phyloP scores from a whole-genome alignment of 2,888 invertebrate species.

The Nebria salina region DNA sequence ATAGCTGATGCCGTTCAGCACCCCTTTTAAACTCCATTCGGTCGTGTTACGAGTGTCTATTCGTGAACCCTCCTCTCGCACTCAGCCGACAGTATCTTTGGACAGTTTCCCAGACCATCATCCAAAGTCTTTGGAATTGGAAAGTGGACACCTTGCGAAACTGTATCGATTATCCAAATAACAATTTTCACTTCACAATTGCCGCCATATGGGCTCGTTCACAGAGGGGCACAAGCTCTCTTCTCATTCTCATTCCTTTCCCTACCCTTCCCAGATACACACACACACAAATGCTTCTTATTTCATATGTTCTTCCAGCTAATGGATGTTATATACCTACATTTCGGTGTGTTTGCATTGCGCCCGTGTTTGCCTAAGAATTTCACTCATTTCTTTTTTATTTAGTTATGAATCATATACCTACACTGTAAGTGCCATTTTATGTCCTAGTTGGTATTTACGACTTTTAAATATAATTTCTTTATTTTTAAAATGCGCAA shows the following conservation, averaged over 20 bases:
- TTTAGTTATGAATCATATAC: neutral
- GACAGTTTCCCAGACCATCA: neutral
- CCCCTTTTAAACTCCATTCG: no score
- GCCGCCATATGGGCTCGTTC: constrained; percentile 44
- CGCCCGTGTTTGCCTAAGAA: constrained; percentile 28
- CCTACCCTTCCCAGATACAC: no score
- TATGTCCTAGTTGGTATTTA: no score
- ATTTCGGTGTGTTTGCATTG: constrained; percentile 36
- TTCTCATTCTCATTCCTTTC: neutral
- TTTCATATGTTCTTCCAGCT: constrained; percentile 39
- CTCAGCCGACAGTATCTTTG: neutral
- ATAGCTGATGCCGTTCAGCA: constrained; percentile 5
- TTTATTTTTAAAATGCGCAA: no score
- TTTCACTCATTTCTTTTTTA: constrained; percentile 26
- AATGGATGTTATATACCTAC: constrained; percentile 36
- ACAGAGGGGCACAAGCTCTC: constrained; percentile 31
- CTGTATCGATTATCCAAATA: constrained; percentile 47
- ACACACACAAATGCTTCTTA: constrained; percentile 11
- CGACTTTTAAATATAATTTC: no score
- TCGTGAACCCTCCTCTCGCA: neutral
- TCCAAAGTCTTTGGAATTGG: constrained; percentile 12
- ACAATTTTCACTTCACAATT: constrained; percentile 47
- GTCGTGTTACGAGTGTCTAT: neutral
- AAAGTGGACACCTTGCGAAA: constrained; percentile 45
- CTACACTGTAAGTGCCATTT: no score